phyloP scores from a whole-genome alignment of 1,140 invertebrate species.

The Leptoteleia sp. region DNA sequence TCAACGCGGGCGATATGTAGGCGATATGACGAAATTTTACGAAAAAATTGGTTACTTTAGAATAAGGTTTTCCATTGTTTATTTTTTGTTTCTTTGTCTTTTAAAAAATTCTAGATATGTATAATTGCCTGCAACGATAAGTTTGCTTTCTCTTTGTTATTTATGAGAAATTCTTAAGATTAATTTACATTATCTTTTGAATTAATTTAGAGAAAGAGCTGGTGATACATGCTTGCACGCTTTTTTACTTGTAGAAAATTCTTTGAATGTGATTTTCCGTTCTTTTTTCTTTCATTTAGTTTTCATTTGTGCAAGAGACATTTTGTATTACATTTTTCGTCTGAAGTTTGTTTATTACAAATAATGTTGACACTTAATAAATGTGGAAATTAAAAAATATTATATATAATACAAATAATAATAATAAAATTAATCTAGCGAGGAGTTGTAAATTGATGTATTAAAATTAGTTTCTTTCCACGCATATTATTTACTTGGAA shows the following conservation, averaged over 20 bases:
- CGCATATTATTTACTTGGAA: too few species aligned
- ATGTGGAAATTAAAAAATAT: too few species aligned
- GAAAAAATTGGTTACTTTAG: constrained; percentile 32
- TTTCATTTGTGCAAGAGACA: constrained; percentile 1
- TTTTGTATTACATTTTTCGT: too few species aligned
- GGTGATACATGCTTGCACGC: not conserved
- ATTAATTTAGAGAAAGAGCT: too few species aligned
- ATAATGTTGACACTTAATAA: too few species aligned
- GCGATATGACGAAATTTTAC: constrained; percentile 49
- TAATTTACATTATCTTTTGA: not conserved
- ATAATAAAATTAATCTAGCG: too few species aligned
- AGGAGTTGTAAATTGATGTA: too few species aligned
- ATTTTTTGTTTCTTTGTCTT: constrained; percentile 3
- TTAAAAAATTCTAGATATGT: constrained; percentile 50
- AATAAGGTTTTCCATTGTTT: constrained; percentile 20
- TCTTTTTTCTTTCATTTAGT: not conserved
- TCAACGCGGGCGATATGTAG: constrained; percentile 42
- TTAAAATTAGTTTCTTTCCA: too few species aligned
- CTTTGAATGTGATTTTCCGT: constrained; percentile 2
- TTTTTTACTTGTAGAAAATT: not conserved
- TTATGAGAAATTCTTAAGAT: too few species aligned
- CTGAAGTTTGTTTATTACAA: too few species aligned
- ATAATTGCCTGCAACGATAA: constrained; percentile 34
- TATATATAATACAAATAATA: too few species aligned
- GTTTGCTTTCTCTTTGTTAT: too few species aligned